Percentiles rank a stretch among this genome's conserved stretches.
Evolutionary conservation across 2,888 invertebrate genomes (phyloP).

Genomic region (Melipona beecheii): DNA sequence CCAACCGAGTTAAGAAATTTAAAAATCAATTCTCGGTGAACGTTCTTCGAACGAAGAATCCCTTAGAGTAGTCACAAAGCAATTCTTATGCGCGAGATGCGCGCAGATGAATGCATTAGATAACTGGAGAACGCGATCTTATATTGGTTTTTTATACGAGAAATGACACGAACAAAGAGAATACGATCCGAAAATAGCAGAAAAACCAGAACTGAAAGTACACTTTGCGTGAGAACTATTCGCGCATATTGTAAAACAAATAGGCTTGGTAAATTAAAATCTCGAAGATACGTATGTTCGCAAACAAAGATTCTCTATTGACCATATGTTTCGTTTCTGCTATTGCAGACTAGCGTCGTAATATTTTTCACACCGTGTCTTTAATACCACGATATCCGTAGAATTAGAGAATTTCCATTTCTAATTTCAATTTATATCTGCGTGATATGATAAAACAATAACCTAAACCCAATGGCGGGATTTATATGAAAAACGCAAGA

Average conservation of each 20-base stretch:
- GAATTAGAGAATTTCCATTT: not conserved
- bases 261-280: conserved; percentile 6
- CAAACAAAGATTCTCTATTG: not conserved
- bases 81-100: not conserved
- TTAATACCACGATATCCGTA: not conserved
- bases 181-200: conserved; percentile 46
- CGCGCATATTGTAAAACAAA: not conserved
- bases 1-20: not conserved
- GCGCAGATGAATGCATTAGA: not conserved
- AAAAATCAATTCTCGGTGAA: not conserved
- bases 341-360: not conserved
- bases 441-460: too few species aligned
- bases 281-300: not conserved
- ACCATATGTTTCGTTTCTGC: not conserved
- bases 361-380: not conserved
- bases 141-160: conserved; percentile 34
- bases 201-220: conserved; percentile 20
- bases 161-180: conserved; percentile 10
- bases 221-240: not conserved
- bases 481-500: too few species aligned
- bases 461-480: too few species aligned
- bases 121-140: conserved; percentile 26
- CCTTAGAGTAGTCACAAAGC: not conserved
- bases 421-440: not conserved
- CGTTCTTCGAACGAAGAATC: not conserved